Base-by-base conservation (phyloP, 1,140 invertebrate genomes). In the Yoshiicerus persimilis region DNA sequence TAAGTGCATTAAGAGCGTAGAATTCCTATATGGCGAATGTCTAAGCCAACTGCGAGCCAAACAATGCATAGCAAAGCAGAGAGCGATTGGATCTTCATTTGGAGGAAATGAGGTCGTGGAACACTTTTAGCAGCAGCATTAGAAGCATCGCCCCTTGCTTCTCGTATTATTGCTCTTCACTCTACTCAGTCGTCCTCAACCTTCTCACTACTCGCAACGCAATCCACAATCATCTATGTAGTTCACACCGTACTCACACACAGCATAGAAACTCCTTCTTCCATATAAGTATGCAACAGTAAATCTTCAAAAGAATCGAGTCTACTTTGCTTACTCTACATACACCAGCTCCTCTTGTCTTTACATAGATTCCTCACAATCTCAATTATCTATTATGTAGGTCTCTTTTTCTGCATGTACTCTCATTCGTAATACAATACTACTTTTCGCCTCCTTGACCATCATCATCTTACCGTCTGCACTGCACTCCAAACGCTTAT, bases 21-120 rank as follows among this genome's bases (percentile, higher is more conserved):
- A 10, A 41, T 41, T 41, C 9, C 39, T 41, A 41, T 41, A 11
- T 13, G 39, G 10, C 39, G 39, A 10, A 66, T 1, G 20, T n/a
- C n/a, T 10, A 66, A 36, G 75, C n/a, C 32, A 34, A n/a, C n/a
- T 34, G 75, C 75, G 75, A 36, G 75, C 32, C 32, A 80, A 34
- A 23, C 75, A 34, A 38, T 34, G 75, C 30, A 56, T 56, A 56
- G 47, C 47, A 56, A 56, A 56, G 47, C 47, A 56, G 75, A 23
- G 32, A 64, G 56, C 47, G 47, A 66, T 66, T 86, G 84, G 62
- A 86, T 86, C 84, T 86, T 86, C 84, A 86, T 64, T 86, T 86
- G 32, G 41, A 86, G 86, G 85, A 88, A 88, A 86, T 86, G 88
- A 88, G 88, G 88, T 88, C 88, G 75, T 64, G 88, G 47, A 88